Conservation (phyloP, 2,797 vertebrate genomes). For the Geotrypetes seraphini region DNA sequence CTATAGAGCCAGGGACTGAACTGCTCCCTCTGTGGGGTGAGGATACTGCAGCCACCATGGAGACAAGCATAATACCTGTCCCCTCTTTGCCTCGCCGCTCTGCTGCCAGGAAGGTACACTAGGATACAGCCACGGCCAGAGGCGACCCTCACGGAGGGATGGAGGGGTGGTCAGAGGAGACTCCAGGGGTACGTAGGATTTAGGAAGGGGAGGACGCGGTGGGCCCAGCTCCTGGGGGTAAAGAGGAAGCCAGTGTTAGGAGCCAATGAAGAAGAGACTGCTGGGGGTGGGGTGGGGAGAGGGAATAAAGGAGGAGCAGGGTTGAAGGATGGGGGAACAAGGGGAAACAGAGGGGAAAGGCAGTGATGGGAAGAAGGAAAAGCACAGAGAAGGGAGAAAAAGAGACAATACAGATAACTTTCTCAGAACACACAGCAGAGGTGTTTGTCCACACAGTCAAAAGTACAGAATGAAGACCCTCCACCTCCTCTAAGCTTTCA, state of each 20-base stretch:
- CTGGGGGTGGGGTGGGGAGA: slow-evolving; percentile 38
- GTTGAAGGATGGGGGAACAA: background rate
- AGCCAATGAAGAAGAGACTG: slow-evolving; percentile 38
- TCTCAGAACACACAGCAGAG: too few species aligned
- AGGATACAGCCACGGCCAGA: slow-evolving; percentile 62
- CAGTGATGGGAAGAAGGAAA: background rate
- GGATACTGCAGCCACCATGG: background rate
- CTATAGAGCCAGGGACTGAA: too few species aligned
- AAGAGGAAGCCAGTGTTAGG: slow-evolving; percentile 52
- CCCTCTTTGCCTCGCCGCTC: slow-evolving; percentile 57
- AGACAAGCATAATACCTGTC: slow-evolving; percentile 65
- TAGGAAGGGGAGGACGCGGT: slow-evolving; percentile 88
- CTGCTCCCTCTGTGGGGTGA: too few species aligned
- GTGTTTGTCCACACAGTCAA: too few species aligned
- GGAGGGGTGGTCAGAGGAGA: slow-evolving; percentile 70
- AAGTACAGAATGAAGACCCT: too few species aligned
- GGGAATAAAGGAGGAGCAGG: slow-evolving; percentile 30
- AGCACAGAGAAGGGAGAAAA: background rate
- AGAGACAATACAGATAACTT: background rate
- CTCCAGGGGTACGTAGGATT: slow-evolving; percentile 87
- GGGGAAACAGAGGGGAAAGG: background rate
- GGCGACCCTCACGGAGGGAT: slow-evolving; percentile 57
- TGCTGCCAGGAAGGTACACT: slow-evolving; percentile 60
- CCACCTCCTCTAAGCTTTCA: too few species aligned
- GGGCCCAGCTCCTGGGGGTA: slow-evolving; percentile 81